Percentiles rank a stretch among this genome's conserved stretches.
Evolutionary conservation across 1,140 invertebrate species (phyloP).

Genomic region (Leptonema lineaticorne): DNA sequence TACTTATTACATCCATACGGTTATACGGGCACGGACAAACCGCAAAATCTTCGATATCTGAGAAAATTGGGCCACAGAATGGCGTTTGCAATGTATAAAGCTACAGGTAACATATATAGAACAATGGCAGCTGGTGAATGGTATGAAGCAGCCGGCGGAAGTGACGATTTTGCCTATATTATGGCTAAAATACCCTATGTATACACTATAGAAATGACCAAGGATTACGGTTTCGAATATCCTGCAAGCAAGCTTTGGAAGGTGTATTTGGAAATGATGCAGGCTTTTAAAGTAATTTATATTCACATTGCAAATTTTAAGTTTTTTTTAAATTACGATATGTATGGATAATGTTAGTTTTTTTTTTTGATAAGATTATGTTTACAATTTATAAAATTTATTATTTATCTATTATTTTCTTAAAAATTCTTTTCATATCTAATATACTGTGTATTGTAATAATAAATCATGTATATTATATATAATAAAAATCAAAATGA

Average conservation of each 20-base stretch:
- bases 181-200: conserved; percentile 64
- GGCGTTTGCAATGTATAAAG: conserved; percentile 48
- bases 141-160: conserved; percentile 65
- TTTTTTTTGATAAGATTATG: no score
- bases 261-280: conserved; percentile 14
- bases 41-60: conserved; percentile 9
- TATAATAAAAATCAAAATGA: no score
- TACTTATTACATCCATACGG: conserved; percentile 63
- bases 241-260: conserved; percentile 44
- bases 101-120: conserved; percentile 53
- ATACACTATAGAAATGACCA: conserved; percentile 67
- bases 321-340: no score
- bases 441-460: no score
- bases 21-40: conserved; percentile 52
- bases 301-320: no score
- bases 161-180: conserved; percentile 70
- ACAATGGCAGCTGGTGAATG: conserved; percentile 57
- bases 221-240: conserved; percentile 50
- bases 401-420: no score
- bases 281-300: neutral
- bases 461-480: no score
- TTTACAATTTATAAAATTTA: no score
- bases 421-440: no score
- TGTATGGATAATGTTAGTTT: no score
- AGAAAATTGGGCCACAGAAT: conserved; percentile 39